A percentile compares a stretch with the other conserved stretches of the same genome.
Evolutionary conservation across 2,113 vertebrate species (phyloP).

Genomic region (Gracilinanus agilis): DNA sequence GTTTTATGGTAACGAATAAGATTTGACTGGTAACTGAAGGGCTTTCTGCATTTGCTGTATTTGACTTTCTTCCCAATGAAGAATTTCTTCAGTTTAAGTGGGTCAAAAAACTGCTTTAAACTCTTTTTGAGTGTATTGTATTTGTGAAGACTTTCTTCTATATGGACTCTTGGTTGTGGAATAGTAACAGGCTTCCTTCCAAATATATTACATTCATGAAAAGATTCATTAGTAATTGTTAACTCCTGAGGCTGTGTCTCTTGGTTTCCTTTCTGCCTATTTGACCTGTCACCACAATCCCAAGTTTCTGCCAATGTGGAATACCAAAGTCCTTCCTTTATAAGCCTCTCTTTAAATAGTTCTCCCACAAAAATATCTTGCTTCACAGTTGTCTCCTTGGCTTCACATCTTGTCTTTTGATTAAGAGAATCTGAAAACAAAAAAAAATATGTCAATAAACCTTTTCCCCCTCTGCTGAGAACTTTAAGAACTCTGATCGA

Average conservation of each 20-base stretch:
- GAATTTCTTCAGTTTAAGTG: conserved; percentile 13
- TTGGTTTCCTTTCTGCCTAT: background rate
- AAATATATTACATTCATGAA: background rate
- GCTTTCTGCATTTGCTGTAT: background rate
- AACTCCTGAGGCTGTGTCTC: background rate
- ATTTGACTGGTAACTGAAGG: conserved; percentile 14
- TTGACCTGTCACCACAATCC: background rate
- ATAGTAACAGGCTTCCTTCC: background rate
- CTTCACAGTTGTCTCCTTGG: background rate
- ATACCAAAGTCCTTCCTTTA: background rate
- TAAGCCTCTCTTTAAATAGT: background rate
- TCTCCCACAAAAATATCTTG: background rate
- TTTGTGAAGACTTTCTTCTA: conserved; percentile 3
- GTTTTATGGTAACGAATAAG: conserved; percentile 28
- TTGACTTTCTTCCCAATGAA: conserved; percentile 18
- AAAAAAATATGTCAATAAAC: background rate
- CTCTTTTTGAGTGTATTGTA: conserved; percentile 23
- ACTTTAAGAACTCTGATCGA: background rate
- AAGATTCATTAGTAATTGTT: background rate
- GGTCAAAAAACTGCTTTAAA: conserved; percentile 35
- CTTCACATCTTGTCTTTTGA: background rate
- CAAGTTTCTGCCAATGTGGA: background rate
- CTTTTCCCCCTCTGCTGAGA: background rate
- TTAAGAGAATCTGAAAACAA: background rate
- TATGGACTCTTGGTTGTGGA: background rate